Evolutionary conservation across 2,888 invertebrate genomes (phyloP), one percentile per base, ranked within the genome.

Genomic region (Phragmatobia fuliginosa): DNA sequence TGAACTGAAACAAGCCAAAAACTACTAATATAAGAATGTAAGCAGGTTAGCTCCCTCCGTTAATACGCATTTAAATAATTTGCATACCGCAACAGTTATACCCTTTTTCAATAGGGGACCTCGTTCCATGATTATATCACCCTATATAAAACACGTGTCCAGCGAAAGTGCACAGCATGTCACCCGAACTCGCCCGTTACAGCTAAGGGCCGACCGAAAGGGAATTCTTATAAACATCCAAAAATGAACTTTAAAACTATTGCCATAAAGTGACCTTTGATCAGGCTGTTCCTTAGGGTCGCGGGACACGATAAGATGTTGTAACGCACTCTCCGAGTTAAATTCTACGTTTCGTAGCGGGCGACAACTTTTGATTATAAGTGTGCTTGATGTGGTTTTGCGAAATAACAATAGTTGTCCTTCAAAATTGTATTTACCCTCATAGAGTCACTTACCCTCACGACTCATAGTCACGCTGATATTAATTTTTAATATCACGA

Each of bases 51-150:
- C n/a, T 49, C 45, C 45, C 45, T 49, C 21, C 45, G 45, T n/a
- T 49, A 49, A 49, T n/a, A 49, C 45, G 45, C 21, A 49, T 49
- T 49, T n/a, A n/a, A 21, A 49, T 49, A 49, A 49, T 49, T 49
- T n/a, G n/a, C n/a, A 49, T 45, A 45, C 45, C 45, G 45, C 45
- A 49, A 49, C n/a, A 49, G 45, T 49, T 49, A 49, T 49, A 49
- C 8, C 45, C 45, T n/a, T 49, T 49, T n/a, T 49, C n/a, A 49
- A 49, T 49, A n/a, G 45, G 45, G 45, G 45, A 21, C 45, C 21
- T 49, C 10, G 45, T 49, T n/a, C 45, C 21, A 8, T n/a, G 45
- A n/a, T 49, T n/a, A n/a, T 49, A 49, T 49, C 45, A n/a, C 45
- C 45, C 45, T 49, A 49, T n/a, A 49, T 10, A 49, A 8, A 49